phyloP scores from a whole-genome alignment of 2,888 invertebrate genomes.

The Exephanes ischioxanthus region DNA sequence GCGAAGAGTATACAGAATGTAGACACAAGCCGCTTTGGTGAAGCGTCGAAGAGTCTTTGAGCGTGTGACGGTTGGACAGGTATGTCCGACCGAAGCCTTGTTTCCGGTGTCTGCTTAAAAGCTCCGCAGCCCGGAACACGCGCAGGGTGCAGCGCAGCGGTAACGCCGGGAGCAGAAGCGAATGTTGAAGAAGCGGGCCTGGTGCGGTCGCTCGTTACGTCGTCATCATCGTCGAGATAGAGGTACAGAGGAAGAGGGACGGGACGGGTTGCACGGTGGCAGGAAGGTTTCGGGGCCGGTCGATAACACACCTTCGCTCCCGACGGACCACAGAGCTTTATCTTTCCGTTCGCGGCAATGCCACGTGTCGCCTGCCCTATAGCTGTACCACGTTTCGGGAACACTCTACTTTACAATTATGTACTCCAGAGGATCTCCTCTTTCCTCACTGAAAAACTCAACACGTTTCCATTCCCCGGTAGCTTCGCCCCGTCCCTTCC shows the following conservation, averaged over 20 bases:
- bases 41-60: background rate
- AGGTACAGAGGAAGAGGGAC: slow-evolving; percentile 7
- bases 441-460: slow-evolving; percentile 30
- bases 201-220: slow-evolving; percentile 39
- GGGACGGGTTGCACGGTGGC: slow-evolving; percentile 24
- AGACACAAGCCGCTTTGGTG: background rate
- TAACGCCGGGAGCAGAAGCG: slow-evolving; percentile 7
- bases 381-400: slow-evolving; percentile 24
- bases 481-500: slow-evolving; percentile 1
- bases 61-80: background rate
- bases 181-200: slow-evolving; percentile 15
- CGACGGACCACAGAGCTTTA: slow-evolving; percentile 54
- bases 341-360: slow-evolving; percentile 48
- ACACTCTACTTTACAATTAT: slow-evolving; percentile 41
- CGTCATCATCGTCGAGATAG: slow-evolving; percentile 27
- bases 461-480: slow-evolving; percentile 24
- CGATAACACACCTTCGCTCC: slow-evolving; percentile 73
- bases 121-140: slow-evolving; percentile 9
- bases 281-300: slow-evolving; percentile 70
- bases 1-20: background rate
- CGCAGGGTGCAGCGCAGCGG: background rate
- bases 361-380: slow-evolving; percentile 29
- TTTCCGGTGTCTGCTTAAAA: slow-evolving; percentile 22
- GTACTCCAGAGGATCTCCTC: slow-evolving; percentile 29
- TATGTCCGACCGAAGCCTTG: slow-evolving; percentile 32